Conservation (phyloP, 2,888 invertebrate species). For the Latrodectus hesperus region DNA sequence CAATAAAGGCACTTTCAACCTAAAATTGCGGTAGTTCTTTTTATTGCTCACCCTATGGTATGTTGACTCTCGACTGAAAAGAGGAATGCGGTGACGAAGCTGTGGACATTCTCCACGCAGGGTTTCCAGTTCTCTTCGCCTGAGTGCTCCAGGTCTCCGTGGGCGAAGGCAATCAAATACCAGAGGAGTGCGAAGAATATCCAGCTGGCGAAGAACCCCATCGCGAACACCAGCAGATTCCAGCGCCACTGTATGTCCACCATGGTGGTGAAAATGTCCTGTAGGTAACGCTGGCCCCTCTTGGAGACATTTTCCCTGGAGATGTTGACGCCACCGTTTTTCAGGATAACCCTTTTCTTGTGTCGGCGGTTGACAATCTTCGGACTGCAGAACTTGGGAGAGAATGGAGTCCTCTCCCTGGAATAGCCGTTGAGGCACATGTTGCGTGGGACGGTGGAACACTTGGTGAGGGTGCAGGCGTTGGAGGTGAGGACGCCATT, state of each 20-base stretch:
- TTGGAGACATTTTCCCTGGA: slow-evolving; percentile 96
- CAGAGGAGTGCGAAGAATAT: slow-evolving; percentile 92
- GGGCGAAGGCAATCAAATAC: slow-evolving; percentile 95
- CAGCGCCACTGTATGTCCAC: slow-evolving; percentile 92
- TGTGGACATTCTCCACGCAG: slow-evolving; percentile 89
- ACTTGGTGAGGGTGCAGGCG: slow-evolving; percentile 44
- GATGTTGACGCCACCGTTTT: slow-evolving; percentile 98
- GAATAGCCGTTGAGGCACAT: slow-evolving; percentile 66
- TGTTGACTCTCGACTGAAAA: slow-evolving; percentile 98
- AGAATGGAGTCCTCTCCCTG: slow-evolving; percentile 26
- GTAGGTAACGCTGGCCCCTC: slow-evolving; percentile 89
- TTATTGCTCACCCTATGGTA: slow-evolving; percentile 82
- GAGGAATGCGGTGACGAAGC: slow-evolving; percentile 93
- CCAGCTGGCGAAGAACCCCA: slow-evolving; percentile 94
- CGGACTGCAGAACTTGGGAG: slow-evolving; percentile 35
- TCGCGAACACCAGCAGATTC: slow-evolving; percentile 91
- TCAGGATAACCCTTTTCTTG: slow-evolving; percentile 93
- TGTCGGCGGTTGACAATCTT: slow-evolving; percentile 81
- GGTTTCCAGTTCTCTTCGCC: slow-evolving; percentile 80
- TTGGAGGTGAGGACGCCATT: slow-evolving; percentile 46
- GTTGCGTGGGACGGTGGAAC: slow-evolving; percentile 62
- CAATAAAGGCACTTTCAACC: too few relatives aligned
- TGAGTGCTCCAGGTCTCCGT: slow-evolving; percentile 87
- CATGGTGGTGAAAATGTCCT: slow-evolving; percentile 92
- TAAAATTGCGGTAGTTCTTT: too few relatives aligned